A percentile compares a stretch with the other conserved stretches of the same genome.
Evolutionary conservation across 1,140 invertebrate genomes (phyloP).

Genomic region (Limonius californicus): DNA sequence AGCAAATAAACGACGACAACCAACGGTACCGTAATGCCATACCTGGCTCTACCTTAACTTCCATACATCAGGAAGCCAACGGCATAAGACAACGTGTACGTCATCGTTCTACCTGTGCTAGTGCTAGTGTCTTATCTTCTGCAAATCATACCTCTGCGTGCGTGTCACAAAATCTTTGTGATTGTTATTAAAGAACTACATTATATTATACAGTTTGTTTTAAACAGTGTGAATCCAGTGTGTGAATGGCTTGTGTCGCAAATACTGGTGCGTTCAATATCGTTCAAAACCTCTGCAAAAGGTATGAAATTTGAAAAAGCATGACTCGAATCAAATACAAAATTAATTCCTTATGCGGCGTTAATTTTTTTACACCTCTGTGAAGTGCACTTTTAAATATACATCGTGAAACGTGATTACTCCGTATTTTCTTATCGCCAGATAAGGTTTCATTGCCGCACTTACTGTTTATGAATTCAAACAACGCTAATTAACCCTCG

Average conservation of each 20-base stretch:
- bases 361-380: not conserved
- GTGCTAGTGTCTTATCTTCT: not conserved
- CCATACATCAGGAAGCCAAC: constrained; percentile 4
- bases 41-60: constrained; percentile 13
- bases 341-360: not conserved
- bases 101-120: not conserved
- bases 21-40: constrained; percentile 12
- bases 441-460: not conserved
- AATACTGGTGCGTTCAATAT: too few species aligned
- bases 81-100: constrained; percentile 17
- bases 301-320: too few species aligned
- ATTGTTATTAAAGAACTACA: not conserved
- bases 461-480: not conserved
- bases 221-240: not conserved
- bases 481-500: not conserved
- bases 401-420: not conserved
- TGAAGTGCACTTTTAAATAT: not conserved
- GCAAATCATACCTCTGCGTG: not conserved
- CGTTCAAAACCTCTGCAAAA: too few species aligned
- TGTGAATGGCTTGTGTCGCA: too few species aligned
- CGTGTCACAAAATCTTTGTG: not conserved
- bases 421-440: not conserved
- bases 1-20: not conserved
- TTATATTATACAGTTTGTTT: not conserved
- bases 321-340: not conserved